Base-by-base conservation (phyloP, 2,797 vertebrate genomes). In the Iguana delicatissima region DNA sequence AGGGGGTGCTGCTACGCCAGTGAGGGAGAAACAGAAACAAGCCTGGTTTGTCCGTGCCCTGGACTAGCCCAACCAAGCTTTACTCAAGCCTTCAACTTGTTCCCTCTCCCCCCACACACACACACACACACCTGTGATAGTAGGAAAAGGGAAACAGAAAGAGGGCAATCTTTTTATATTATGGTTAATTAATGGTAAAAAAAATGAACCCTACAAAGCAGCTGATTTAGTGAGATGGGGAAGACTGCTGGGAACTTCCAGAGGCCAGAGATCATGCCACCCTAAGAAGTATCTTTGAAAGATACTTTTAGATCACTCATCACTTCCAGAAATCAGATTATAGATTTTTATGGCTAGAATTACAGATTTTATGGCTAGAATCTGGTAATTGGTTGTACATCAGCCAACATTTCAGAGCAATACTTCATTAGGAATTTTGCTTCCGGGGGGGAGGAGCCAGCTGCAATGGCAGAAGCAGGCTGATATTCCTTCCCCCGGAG, bases 101-200 rank as follows among this genome's bases (percentile, higher is more conserved):
- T 46, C 42, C 42, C 42, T 46, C 42, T 46, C 42, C 42, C 42
- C 42, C 42, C 42, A 46, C 42, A 4, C 42, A 46, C 42, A 46
- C 42, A 46, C 42, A 46, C 42, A 46, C 42, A 46, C 42, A 46
- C 4, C 42, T 46, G 42, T 46, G 42, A 46, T 46, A 46, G 42
- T 46, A 46, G 42, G 42, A 46, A 46, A 46, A 93, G 67, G 62
- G 72, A 90, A 93, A 55, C 79, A 89, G 59, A 6, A 26, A 88
- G 76, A 73, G 9, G 5, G 26, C 92, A 91, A 10, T 38, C 8
- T 22, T 9, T 81, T 4, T 52, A 73, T 84, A 5, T 55, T 32
- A 0, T 0, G 0, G 20, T 46, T 92, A 76, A 87, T 22, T 62
- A 0, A 9, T 88, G 74, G 35, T 42, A 74, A 76, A 29, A 64